phyloP scores from a whole-genome alignment of 2,797 vertebrate species.

The Basileuterus tristriatus region DNA sequence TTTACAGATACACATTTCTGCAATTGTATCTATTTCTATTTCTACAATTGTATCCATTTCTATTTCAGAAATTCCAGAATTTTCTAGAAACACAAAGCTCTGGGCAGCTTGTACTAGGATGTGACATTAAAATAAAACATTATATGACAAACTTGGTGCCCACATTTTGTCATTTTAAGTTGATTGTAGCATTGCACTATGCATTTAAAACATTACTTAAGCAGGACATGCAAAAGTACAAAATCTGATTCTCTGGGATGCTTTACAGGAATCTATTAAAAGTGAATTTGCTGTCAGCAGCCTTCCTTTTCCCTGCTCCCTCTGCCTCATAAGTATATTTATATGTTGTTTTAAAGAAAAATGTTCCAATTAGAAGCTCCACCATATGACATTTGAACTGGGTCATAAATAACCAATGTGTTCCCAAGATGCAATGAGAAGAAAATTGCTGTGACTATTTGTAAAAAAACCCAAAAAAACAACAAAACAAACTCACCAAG shows the following conservation, averaged over 20 bases:
- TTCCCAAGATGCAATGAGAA: slow-evolving; percentile 24
- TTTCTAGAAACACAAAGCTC: neutral
- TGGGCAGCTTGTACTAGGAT: neutral
- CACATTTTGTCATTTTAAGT: slow-evolving; percentile 8
- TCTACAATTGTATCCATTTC: neutral
- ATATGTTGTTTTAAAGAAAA: slow-evolving; percentile 49
- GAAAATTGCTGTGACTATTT: slow-evolving; percentile 6
- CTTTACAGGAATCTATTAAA: neutral
- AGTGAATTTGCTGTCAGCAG: neutral
- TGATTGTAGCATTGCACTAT: neutral
- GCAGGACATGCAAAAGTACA: neutral
- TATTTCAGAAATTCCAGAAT: neutral
- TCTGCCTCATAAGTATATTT: slow-evolving; percentile 34
- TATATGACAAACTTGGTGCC: neutral
- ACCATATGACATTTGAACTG: slow-evolving; percentile 36
- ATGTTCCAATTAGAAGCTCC: slow-evolving; percentile 47
- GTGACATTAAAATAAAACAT: neutral
- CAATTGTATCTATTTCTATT: neutral
- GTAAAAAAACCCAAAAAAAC: neutral
- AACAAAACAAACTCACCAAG: neutral
- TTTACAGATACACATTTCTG: neutral
- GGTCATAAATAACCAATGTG: slow-evolving; percentile 44
- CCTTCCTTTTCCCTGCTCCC: neutral
- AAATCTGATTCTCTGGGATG: neutral
- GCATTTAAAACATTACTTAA: slow-evolving; percentile 3